Percentiles rank a stretch among this genome's conserved stretches.
These are phyloP conservation scores for Furcifer pardalis DNA, from an alignment of 2,797 vertebrate genomes.

Conservation along the genomic window DNA sequence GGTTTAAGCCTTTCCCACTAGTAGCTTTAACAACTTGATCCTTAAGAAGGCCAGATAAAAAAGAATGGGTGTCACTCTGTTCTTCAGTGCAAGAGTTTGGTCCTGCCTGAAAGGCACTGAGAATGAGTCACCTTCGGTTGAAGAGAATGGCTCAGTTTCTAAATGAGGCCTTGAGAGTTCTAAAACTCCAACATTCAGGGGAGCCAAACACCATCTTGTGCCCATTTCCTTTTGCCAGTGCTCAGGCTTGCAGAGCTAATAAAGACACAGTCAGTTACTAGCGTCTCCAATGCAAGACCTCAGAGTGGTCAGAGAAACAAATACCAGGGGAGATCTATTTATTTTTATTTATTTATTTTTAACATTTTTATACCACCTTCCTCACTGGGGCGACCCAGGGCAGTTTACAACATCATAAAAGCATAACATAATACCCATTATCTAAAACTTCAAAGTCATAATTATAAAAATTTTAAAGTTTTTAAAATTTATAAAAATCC, in stretches of 20 bases:
- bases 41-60: not conserved
- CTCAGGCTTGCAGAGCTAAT: not conserved
- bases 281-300: not conserved
- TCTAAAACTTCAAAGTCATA: too few species aligned
- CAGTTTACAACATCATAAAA: too few species aligned
- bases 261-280: not conserved
- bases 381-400: too few species aligned
- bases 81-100: not conserved
- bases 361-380: too few species aligned
- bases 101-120: conserved; percentile 16
- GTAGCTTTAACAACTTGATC: conserved; percentile 3
- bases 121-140: not conserved
- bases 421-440: too few species aligned
- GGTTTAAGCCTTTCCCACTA: not conserved
- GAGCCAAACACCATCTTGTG: not conserved
- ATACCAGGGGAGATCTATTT: too few species aligned
- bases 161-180: not conserved
- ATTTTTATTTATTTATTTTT: too few species aligned
- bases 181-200: not conserved
- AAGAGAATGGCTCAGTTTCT: not conserved
- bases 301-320: not conserved
- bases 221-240: not conserved
- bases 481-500: too few species aligned
- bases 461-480: too few species aligned
- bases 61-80: not conserved